phyloP scores from a whole-genome alignment of 2,113 vertebrate genomes.

The Piaya cayana region DNA sequence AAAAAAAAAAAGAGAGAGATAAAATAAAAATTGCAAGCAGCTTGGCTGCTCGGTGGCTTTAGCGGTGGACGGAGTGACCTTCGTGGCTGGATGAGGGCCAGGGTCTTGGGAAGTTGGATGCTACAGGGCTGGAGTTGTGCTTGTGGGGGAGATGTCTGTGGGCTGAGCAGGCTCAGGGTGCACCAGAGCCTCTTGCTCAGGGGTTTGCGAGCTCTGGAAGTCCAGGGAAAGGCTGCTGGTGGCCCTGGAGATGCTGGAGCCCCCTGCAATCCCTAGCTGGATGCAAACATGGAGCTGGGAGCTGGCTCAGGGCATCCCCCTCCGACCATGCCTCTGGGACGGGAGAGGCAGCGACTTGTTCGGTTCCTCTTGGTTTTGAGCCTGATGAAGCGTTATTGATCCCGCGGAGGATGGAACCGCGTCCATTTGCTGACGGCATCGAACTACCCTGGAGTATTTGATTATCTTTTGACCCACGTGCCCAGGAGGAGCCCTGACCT shows the following conservation, averaged over 20 bases:
- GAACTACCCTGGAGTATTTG: not conserved
- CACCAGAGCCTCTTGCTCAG: accelerated
- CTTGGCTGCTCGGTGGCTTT: not conserved
- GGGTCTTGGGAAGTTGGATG: not conserved
- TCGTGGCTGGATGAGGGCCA: not conserved
- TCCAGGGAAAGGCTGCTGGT: not conserved
- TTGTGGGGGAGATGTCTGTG: not conserved
- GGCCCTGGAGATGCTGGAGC: not conserved
- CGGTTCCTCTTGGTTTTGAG: not conserved
- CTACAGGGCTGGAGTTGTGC: accelerated
- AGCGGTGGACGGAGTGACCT: conserved; percentile 22
- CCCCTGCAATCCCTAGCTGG: not conserved
- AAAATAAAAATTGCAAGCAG: not conserved
- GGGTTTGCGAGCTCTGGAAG: not conserved
- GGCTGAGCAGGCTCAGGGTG: accelerated
- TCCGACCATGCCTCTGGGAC: not conserved
- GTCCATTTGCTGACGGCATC: conserved; percentile 45
- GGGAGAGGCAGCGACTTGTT: not conserved
- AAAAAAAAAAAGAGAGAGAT: not conserved
- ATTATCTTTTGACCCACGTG: not conserved
- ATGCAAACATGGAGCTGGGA: accelerated
- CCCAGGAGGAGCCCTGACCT: not conserved
- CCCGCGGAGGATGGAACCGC: not conserved
- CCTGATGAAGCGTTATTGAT: conserved; percentile 34
- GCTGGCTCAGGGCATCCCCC: accelerated